Percentiles rank a stretch among this genome's conserved stretches.
Evolutionary conservation across 1,140 invertebrate species (phyloP).

Genomic region (Solen grandis): DNA sequence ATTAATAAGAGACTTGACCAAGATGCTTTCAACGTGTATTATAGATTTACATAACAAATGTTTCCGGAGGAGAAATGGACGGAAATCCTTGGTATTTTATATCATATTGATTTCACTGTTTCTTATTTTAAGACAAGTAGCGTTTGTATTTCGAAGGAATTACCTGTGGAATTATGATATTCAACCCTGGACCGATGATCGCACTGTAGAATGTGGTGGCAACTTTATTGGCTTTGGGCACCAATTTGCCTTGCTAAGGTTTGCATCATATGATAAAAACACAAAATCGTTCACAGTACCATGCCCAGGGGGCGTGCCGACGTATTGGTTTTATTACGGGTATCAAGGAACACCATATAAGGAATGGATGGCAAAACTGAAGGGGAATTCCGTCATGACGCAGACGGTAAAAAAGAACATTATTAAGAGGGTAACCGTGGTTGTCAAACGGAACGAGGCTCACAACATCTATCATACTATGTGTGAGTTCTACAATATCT

Average conservation of each 20-base stretch:
- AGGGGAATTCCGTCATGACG: neutral
- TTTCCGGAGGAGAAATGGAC: neutral
- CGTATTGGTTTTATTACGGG: slow-evolving; percentile 19
- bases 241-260: slow-evolving; percentile 19
- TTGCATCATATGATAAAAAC: slow-evolving; percentile 6
- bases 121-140: neutral
- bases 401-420: neutral
- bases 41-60: neutral
- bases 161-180: neutral
- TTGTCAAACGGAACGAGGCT: slow-evolving; percentile 34
- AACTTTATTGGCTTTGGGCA: slow-evolving; percentile 40
- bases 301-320: slow-evolving; percentile 2
- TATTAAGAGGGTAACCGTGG: neutral
- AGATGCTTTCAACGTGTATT: too few relatives aligned
- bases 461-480: slow-evolving; percentile 50
- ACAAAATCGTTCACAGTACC: slow-evolving; percentile 28
- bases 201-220: neutral
- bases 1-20: too few relatives aligned
- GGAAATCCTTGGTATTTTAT: neutral
- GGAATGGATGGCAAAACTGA: slow-evolving; percentile 22
- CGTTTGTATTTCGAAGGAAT: neutral
- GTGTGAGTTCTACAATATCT: slow-evolving; percentile 50
- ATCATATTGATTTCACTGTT: neutral
- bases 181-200: slow-evolving; percentile 4
- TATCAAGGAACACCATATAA: slow-evolving; percentile 22